phyloP scores from a whole-genome alignment of 1,140 invertebrate species.

The Bombus soroeensis region DNA sequence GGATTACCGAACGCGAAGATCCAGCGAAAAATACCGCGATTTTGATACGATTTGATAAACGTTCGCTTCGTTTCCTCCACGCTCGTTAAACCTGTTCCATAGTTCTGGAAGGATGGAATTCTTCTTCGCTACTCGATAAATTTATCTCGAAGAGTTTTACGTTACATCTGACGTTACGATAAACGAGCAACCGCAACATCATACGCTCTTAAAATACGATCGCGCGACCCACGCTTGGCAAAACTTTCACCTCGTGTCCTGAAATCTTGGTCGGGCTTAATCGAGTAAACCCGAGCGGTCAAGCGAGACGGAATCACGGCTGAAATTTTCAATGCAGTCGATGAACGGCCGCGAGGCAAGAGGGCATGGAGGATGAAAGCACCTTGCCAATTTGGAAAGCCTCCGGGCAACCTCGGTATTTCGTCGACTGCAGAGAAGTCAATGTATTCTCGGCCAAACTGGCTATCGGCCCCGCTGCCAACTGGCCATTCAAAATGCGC shows the following conservation, averaged over 20 bases:
- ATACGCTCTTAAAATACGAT: not conserved
- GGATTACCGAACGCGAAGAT: not conserved
- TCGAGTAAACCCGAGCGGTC: not conserved
- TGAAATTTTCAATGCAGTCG: constrained; percentile 9
- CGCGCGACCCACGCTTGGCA: too few relatives aligned
- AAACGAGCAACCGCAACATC: too few relatives aligned
- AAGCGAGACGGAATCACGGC: not conserved
- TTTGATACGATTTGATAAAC: not conserved
- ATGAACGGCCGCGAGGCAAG: not conserved
- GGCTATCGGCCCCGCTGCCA: constrained; percentile 36
- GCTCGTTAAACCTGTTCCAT: not conserved
- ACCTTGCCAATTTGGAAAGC: constrained; percentile 24
- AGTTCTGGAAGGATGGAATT: not conserved
- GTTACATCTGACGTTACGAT: too few relatives aligned
- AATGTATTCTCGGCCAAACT: constrained; percentile 31
- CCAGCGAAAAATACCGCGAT: not conserved
- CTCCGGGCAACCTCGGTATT: constrained; percentile 8
- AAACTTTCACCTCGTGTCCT: not conserved
- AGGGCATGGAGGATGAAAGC: constrained; percentile 1
- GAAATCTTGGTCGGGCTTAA: not conserved
- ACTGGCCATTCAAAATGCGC: constrained; percentile 58
- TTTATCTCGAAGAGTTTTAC: not conserved
- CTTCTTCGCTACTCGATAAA: not conserved
- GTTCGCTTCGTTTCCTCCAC: not conserved
- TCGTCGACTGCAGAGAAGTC: constrained; percentile 37